Base-by-base conservation (phyloP, 2,888 invertebrate species). In the Patella ulyssiponensis region DNA sequence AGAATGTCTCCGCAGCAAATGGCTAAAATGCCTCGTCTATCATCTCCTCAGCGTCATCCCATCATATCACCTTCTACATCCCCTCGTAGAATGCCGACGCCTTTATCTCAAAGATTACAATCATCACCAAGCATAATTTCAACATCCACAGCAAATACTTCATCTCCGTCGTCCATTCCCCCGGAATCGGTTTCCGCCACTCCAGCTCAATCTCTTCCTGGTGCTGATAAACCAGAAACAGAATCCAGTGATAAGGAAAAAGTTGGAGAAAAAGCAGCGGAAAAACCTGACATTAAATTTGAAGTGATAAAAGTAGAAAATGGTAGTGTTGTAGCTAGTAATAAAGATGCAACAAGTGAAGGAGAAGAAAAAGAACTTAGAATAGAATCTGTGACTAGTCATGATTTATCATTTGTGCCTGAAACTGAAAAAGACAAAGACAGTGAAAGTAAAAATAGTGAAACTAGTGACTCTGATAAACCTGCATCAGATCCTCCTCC, bases 201-300 rank as follows among this genome's bases (percentile, higher is more conserved):
- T 12, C 64, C 64, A 64, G 64, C 64, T 23, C 64, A 64, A 12
- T 64, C 64, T 64, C 23, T 64, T 23, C 64, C 64, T 64, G 64
- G 64, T 23, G 64, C 64, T 64, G 64, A 64, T 64, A 64, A 64
- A 64, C 64, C 64, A 64, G 64, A 64, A 64, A 23, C 64, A 11
- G 64, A 64, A 23, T 64, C 64, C 23, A 17, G 12, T 23, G 3
- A 23, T 23, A 7, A 5, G 20, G 23, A 23, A 15, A 64, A 11
- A 12, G 23, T 23, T 64, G 23, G 20, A 15, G 23, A 11, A 23
- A 23, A 64, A 23, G 12, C 64, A 23, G 23, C 64, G 4, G 64
- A 64, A 23, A 64, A 64, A 64, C 64, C 64, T 64, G 64, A 64
- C 23, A 64, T 64, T 64, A 64, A 64, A 64, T 64, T 64, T 64